A percentile compares a stretch with the other conserved stretches of the same genome.
phyloP scores from a whole-genome alignment of 2,113 vertebrate genomes.

The Limnothrissa miodon region DNA sequence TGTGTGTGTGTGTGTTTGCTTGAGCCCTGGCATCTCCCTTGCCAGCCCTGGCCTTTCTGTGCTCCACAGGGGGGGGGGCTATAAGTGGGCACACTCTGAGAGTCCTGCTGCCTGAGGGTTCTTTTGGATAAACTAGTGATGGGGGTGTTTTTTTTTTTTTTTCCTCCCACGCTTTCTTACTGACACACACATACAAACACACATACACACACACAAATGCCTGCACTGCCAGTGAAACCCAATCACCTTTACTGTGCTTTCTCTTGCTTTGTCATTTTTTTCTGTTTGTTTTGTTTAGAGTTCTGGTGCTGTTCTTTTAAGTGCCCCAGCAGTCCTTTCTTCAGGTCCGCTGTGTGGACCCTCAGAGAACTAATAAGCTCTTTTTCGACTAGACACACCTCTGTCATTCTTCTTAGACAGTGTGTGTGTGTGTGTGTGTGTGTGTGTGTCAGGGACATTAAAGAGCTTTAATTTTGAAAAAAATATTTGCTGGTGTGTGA shows the following conservation, averaged over 20 bases:
- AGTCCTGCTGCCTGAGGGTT: not conserved
- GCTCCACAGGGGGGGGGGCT: constrained; percentile 19
- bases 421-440: too few relatives aligned
- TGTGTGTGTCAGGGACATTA: too few relatives aligned
- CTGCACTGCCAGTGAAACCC: not conserved
- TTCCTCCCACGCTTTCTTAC: not conserved
- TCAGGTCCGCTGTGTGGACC: not conserved
- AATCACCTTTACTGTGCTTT: not conserved
- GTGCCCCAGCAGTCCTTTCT: not conserved
- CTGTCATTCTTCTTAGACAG: not conserved
- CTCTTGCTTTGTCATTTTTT: not conserved
- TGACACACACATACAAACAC: not conserved
- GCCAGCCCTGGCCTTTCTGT: constrained; percentile 21
- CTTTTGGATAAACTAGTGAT: not conserved
- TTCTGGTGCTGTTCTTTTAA: not conserved
- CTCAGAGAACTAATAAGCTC: not conserved
- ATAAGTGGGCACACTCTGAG: constrained; percentile 11
- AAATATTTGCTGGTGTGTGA: too few relatives aligned
- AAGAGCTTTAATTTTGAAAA: too few relatives aligned
- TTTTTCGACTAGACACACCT: not conserved
- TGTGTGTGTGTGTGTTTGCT: not conserved
- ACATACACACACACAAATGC: constrained; percentile 5
- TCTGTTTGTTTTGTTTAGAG: not conserved
- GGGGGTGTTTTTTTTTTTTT: not conserved
- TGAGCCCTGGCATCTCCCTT: not conserved